phyloP scores from a whole-genome alignment of 2,888 invertebrate genomes.

The Bellardia pandia region DNA sequence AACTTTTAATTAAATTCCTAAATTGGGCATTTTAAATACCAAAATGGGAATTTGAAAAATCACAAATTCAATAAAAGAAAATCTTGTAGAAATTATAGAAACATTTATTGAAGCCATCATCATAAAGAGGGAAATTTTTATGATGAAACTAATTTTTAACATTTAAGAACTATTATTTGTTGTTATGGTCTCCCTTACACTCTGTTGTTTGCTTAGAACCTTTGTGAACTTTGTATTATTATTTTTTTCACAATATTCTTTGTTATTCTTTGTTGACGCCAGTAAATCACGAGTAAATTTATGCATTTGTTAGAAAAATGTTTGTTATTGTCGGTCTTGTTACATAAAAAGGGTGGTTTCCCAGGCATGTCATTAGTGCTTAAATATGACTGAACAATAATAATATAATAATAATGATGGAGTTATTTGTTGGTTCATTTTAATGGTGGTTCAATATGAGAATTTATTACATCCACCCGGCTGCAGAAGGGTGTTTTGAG shows the following conservation, averaged over 20 bases:
- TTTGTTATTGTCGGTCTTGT: constrained; percentile 23
- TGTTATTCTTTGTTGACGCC: constrained; percentile 7
- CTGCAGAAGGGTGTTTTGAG: constrained; percentile 2
- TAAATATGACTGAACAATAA: constrained; percentile 59
- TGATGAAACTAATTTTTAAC: no score
- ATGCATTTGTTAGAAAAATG: neutral
- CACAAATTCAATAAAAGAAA: no score
- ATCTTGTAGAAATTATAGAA: no score
- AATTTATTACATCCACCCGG: neutral
- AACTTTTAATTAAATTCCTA: no score
- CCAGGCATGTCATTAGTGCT: constrained; percentile 54
- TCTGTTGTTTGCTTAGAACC: no score
- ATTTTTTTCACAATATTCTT: neutral
- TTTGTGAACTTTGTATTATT: neutral
- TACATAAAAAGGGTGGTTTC: constrained; percentile 65
- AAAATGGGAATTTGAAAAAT: no score
- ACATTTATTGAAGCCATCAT: no score
- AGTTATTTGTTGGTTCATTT: constrained; percentile 38
- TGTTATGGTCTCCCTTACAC: no score
- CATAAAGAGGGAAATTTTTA: no score
- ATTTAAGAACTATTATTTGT: no score
- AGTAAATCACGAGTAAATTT: constrained; percentile 31
- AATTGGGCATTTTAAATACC: no score
- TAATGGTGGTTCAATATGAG: constrained; percentile 36
- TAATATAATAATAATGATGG: constrained; percentile 40